phyloP scores from a whole-genome alignment of 1,140 invertebrate genomes.

The Drosophila orosa region DNA sequence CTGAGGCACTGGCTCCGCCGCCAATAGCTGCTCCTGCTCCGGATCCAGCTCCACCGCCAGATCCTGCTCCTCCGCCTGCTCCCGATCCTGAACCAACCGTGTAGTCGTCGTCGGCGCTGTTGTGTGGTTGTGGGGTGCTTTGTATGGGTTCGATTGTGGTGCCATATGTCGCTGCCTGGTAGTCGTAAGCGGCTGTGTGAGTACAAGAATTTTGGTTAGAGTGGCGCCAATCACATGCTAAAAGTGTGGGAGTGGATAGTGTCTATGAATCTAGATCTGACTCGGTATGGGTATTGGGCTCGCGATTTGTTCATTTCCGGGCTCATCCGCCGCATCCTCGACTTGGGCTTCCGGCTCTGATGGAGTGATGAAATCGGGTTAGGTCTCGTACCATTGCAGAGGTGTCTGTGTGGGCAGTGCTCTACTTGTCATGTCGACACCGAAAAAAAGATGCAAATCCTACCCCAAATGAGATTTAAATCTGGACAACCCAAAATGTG shows the following conservation, averaged over 20 bases:
- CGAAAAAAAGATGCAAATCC: background rate
- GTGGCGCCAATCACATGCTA: conserved; percentile 58
- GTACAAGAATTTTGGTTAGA: conserved; percentile 72
- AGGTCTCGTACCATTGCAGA: background rate
- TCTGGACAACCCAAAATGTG: background rate
- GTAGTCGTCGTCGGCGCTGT: conserved; percentile 69
- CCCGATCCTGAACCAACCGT: conserved; percentile 20
- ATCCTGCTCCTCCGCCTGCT: conserved; percentile 21
- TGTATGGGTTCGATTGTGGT: conserved; percentile 77
- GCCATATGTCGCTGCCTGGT: conserved; percentile 83
- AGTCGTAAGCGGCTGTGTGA: conserved; percentile 81
- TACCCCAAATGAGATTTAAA: background rate
- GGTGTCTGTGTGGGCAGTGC: conserved; percentile 16
- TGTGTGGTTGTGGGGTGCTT: conserved; percentile 73
- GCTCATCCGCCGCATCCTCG: conserved; percentile 1
- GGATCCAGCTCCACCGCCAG: conserved; percentile 25
- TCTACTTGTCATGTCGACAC: background rate
- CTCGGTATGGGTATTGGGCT: background rate
- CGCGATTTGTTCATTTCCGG: background rate
- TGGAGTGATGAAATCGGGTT: conserved; percentile 22
- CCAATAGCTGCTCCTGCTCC: conserved; percentile 17
- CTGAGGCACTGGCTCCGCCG: conserved; percentile 26
- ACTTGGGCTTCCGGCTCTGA: conserved; percentile 31
- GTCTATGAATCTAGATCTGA: conserved; percentile 16
- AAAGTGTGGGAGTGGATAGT: conserved; percentile 20